phyloP scores from a whole-genome alignment of 2,113 vertebrate genomes.

The Talpa occidentalis region DNA sequence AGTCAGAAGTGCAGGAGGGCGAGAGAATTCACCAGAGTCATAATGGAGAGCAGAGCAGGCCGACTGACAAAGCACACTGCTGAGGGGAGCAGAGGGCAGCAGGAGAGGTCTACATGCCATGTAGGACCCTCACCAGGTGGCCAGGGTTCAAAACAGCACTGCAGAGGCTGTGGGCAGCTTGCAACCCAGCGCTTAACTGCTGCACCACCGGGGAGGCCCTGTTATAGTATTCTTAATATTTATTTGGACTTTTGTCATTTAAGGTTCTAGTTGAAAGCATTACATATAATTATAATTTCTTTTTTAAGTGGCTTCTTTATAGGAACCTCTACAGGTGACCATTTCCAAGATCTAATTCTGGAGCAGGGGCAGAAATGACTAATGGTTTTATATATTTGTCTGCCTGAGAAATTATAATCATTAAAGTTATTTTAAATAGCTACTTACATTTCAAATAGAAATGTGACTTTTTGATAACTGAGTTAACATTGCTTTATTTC shows the following conservation, averaged over 20 bases:
- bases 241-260: neutral
- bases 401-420: neutral
- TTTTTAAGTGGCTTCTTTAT: neutral
- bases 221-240: neutral
- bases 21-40: no score
- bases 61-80: no score
- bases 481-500: neutral
- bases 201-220: no score
- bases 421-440: neutral
- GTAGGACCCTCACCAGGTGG: no score
- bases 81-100: no score
- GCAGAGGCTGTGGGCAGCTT: no score
- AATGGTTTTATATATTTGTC: neutral
- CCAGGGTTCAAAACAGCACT: no score
- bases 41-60: no score
- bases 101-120: no score
- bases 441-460: neutral
- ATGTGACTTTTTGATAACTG: neutral
- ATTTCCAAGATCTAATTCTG: neutral
- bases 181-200: no score
- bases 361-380: neutral
- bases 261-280: neutral
- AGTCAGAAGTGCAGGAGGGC: no score
- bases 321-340: neutral
- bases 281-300: neutral